phyloP scores from a whole-genome alignment of 2,797 vertebrate genomes.

The Schizothorax lantsangensis region DNA sequence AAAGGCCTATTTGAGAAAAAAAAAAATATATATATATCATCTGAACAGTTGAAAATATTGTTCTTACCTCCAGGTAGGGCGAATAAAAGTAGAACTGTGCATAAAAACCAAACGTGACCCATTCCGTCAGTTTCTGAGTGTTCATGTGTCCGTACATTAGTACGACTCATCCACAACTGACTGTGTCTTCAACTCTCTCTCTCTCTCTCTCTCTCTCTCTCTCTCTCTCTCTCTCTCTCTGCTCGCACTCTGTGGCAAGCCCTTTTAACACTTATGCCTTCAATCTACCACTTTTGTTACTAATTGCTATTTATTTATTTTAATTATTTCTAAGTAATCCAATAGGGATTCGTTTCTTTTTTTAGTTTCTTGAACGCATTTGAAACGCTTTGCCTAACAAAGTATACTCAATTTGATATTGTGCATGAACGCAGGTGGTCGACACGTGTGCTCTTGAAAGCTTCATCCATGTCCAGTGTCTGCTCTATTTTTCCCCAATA shows the following conservation, averaged over 20 bases:
- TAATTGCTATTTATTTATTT: neutral
- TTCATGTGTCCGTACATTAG: neutral
- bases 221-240: neutral
- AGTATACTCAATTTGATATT: too few relatives aligned
- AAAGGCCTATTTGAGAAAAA: neutral
- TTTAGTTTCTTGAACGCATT: neutral
- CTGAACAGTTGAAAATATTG: neutral
- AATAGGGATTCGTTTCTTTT: neutral
- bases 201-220: constrained; percentile 24
- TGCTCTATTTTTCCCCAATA: too few relatives aligned
- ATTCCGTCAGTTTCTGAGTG: constrained; percentile 60
- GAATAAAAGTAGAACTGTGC: constrained; percentile 62
- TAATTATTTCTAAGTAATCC: neutral
- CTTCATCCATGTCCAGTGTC: too few relatives aligned
- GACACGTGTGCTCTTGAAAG: too few relatives aligned
- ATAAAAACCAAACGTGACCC: constrained; percentile 68
- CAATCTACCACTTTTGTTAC: neutral
- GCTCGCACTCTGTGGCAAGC: neutral
- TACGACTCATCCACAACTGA: constrained; percentile 30
- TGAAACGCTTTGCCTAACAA: too few relatives aligned
- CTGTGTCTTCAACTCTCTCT: constrained; percentile 47
- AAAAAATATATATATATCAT: neutral
- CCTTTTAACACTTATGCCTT: neutral
- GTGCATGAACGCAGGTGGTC: too few relatives aligned
- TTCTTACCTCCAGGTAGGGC: constrained; percentile 71